A percentile compares a stretch with the other conserved stretches of the same genome.
phyloP scores from a whole-genome alignment of 2,113 vertebrate species.

The Oryzias celebensis region DNA sequence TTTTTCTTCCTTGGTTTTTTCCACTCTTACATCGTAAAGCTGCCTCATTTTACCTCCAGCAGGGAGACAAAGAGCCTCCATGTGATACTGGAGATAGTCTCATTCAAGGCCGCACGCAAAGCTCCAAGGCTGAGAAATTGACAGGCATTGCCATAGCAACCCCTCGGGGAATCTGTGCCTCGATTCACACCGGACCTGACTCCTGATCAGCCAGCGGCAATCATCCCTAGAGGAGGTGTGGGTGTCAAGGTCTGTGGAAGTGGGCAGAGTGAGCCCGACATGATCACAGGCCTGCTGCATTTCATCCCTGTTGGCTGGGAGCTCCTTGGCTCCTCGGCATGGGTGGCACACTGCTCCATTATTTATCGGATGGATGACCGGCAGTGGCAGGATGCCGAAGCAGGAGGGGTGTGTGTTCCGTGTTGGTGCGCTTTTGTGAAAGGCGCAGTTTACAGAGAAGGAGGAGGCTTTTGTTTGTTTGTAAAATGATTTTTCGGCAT shows the following conservation, averaged over 20 bases:
- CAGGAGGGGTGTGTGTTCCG: slow-evolving; percentile 27
- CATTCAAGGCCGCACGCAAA: slow-evolving; percentile 51
- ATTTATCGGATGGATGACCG: slow-evolving; percentile 59
- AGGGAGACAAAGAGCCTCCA: slow-evolving; percentile 43
- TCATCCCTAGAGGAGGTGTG: slow-evolving; percentile 31
- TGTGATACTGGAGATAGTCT: slow-evolving; percentile 39
- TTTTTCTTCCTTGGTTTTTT: background rate
- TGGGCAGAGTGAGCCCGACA: slow-evolving; percentile 35
- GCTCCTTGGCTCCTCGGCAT: slow-evolving; percentile 35
- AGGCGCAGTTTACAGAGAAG: background rate
- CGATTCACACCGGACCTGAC: slow-evolving; percentile 34
- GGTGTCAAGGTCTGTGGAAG: slow-evolving; percentile 15
- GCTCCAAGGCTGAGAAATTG: slow-evolving; percentile 32
- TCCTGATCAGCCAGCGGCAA: slow-evolving; percentile 14
- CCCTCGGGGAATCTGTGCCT: slow-evolving; percentile 25
- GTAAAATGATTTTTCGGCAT: slow-evolving; percentile 1
- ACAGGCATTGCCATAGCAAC: slow-evolving; percentile 59
- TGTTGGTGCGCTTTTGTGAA: slow-evolving; percentile 6
- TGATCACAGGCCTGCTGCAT: slow-evolving; percentile 50
- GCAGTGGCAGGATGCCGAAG: slow-evolving; percentile 38
- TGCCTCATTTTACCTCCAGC: background rate
- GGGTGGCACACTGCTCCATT: slow-evolving; percentile 57
- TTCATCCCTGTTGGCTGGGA: slow-evolving; percentile 54
- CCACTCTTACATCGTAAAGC: background rate
- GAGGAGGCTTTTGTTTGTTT: slow-evolving; percentile 8